Conservation (phyloP, 2,888 invertebrate genomes). For the Pterostichus niger region DNA sequence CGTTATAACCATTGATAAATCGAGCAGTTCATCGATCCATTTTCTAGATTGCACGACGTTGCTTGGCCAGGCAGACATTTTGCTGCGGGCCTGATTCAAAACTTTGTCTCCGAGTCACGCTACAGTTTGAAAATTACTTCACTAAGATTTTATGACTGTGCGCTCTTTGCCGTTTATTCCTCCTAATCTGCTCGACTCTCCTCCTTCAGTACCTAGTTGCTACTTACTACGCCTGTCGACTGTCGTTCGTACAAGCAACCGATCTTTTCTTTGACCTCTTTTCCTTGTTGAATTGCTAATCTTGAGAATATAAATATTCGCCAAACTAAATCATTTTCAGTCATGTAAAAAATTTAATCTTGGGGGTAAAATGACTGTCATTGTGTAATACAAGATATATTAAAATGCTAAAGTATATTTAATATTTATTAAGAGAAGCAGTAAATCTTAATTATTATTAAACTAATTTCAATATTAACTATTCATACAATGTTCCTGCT, state of each 20-base stretch:
- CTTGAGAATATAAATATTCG: constrained; percentile 14
- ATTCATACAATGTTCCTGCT: too few species aligned
- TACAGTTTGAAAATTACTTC: constrained; percentile 62
- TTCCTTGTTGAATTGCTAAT: not conserved
- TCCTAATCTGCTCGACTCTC: constrained; percentile 38
- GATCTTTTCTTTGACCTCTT: constrained; percentile 8
- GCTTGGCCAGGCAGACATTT: constrained; percentile 46
- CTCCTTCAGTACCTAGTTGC: not conserved
- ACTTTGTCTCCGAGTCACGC: constrained; percentile 59
- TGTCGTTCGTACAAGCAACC: not conserved
- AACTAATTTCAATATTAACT: too few species aligned
- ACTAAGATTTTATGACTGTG: constrained; percentile 56
- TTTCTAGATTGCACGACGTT: constrained; percentile 54
- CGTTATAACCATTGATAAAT: constrained; percentile 66
- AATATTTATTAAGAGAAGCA: too few species aligned
- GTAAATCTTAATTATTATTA: too few species aligned
- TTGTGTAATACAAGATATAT: too few species aligned
- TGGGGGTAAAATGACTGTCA: too few species aligned
- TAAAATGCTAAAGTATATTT: too few species aligned
- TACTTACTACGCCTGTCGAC: constrained; percentile 16
- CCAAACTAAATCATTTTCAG: too few species aligned
- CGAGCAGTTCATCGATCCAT: constrained; percentile 61
- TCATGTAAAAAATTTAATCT: too few species aligned
- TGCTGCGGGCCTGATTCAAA: constrained; percentile 61
- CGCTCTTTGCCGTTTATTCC: constrained; percentile 52